These are phyloP conservation scores for Heliconius nattereri DNA, from an alignment of 1,140 invertebrate species.

Conservation along the genomic window DNA sequence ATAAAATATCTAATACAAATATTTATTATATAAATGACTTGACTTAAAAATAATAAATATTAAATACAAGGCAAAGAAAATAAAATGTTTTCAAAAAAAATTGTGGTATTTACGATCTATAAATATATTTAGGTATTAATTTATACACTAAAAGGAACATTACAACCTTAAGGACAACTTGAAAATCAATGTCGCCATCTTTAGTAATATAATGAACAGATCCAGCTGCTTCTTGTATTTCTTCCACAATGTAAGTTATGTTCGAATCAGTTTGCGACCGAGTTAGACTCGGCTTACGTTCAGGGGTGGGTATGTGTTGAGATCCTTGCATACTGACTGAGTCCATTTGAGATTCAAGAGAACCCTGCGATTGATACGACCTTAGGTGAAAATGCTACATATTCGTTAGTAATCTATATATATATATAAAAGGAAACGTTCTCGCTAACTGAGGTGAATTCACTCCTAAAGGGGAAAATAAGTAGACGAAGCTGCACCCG, in stretches of 20 bases:
- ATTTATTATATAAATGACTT: too few species aligned
- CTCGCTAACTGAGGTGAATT: too few species aligned
- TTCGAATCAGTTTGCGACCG: constrained; percentile 97
- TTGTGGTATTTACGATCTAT: not conserved
- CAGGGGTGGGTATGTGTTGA: constrained; percentile 81
- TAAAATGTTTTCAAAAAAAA: not conserved
- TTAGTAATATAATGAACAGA: constrained; percentile 95
- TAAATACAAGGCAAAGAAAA: not conserved
- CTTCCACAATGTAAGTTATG: constrained; percentile 92
- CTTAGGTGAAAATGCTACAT: not conserved
- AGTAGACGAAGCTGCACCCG: too few species aligned
- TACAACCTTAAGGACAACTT: constrained; percentile 92
- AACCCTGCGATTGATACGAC: constrained; percentile 81
- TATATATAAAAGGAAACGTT: too few species aligned
- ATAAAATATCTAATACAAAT: too few species aligned
- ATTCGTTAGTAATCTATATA: too few species aligned
- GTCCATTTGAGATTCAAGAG: constrained; percentile 90
- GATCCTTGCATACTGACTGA: constrained; percentile 85
- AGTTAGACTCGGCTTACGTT: constrained; percentile 87
- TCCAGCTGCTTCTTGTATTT: constrained; percentile 92
- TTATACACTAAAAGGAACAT: too few species aligned
- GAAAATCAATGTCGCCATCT: constrained; percentile 95
- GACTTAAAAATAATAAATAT: too few species aligned
- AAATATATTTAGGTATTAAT: constrained; percentile 19
- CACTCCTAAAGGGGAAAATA: too few species aligned